phyloP scores from a whole-genome alignment of 2,797 vertebrate species.

The Peromyscus eremicus region DNA sequence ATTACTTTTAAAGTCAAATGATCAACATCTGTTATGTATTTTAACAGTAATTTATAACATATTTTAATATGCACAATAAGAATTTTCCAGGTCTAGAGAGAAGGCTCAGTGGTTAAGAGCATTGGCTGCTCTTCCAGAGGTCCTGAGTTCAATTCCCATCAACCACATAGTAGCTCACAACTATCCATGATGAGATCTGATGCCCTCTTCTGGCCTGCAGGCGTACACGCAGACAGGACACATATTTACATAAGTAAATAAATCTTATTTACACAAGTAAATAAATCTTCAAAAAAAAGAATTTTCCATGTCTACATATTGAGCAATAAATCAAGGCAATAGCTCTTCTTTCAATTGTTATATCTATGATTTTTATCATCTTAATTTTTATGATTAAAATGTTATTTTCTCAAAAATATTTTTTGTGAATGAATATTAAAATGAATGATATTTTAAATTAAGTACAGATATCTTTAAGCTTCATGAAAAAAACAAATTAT shows the following conservation, averaged over 20 bases:
- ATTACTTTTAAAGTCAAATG: not conserved
- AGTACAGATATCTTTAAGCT: not conserved
- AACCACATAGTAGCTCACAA: too few relatives aligned
- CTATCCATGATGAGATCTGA: too few relatives aligned
- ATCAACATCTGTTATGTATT: not conserved
- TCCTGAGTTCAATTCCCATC: too few relatives aligned
- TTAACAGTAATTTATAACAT: not conserved
- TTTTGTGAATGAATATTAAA: not conserved
- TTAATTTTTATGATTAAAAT: too few relatives aligned
- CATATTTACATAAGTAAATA: too few relatives aligned
- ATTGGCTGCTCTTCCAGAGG: too few relatives aligned
- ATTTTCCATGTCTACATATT: not conserved
- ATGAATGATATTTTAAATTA: not conserved
- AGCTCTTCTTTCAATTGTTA: not conserved
- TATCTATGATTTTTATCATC: not conserved
- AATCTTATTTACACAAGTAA: too few relatives aligned
- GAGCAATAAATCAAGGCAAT: not conserved
- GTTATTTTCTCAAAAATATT: not conserved
- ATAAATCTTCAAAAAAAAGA: too few relatives aligned
- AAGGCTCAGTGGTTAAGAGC: too few relatives aligned
- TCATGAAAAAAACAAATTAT: not conserved
- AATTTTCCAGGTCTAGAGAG: not conserved
- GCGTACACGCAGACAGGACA: too few relatives aligned
- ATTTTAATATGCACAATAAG: not conserved
- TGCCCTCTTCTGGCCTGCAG: too few relatives aligned